Base-by-base conservation (phyloP, 1,140 invertebrate species). In the Lepidostoma basale region DNA sequence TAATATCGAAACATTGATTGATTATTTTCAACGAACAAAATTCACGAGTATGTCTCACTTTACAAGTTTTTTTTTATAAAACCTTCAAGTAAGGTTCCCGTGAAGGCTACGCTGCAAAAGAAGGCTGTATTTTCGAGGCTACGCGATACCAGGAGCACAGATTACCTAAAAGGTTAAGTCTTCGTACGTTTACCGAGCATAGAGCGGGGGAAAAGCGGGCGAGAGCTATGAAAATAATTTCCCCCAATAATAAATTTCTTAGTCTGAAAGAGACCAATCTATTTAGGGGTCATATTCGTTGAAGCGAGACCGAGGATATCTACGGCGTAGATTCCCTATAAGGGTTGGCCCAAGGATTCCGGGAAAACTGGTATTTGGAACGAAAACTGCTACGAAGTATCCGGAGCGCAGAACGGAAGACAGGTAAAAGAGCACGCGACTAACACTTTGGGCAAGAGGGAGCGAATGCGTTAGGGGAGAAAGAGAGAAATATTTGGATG, bases 121-220 rank as follows among this genome's bases (percentile, higher is more conserved):
- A 73, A 73, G 71, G 71, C 71, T 73, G 67, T 73, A 73, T 69
- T 73, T 62, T 67, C n/a, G 59, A 73, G 67, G 71, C 71, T 73
- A 73, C 71, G 59, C 58, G 28, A 3, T 40, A 69, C 36, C 67
- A 73, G 71, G 71, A 63, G 58, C 12, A 14, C 67, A 73, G 45
- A 67, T 33, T 8, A 6, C 3, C 49, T 20, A 49, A 42, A 14
- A 9, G 67, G 52, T 71, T 39, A 40, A 12, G 5, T n/a, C n/a
- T n/a, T n/a, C n/a, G n/a, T n/a, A n/a, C n/a, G n/a, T n/a, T n/a
- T n/a, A n/a, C n/a, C n/a, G n/a, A n/a, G n/a, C n/a, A n/a, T n/a
- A n/a, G n/a, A n/a, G n/a, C n/a, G n/a, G 4, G 42, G 16, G 42
- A 16, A 44, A 18, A 9, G 14, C 30, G 18, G 56, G 39, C 42